Base-by-base conservation (phyloP, 2,797 vertebrate species). In the Galago senegalensis region DNA sequence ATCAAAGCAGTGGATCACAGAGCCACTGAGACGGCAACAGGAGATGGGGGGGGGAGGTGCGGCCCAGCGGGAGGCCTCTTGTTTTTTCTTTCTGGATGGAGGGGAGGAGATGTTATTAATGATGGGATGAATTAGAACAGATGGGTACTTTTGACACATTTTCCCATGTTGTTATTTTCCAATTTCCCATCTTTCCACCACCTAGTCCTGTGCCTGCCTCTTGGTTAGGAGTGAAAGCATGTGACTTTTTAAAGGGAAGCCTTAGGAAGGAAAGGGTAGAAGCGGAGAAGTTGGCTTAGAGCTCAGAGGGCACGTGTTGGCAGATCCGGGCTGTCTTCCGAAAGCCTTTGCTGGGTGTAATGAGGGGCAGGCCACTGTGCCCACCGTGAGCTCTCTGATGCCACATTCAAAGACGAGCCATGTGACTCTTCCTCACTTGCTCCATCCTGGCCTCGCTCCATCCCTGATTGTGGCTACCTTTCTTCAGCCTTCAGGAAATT, bases 101-200 rank as follows among this genome's bases (percentile, higher is more conserved):
- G 91, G 92, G 96, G 93, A 95, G 97, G 96, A 87, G 95, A 95
- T 34, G 58, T 97, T 96, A 97, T 97, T 97, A 97, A 89, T 97
- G 97, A 97, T 65, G 94, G 97, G 96, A 97, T 97, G 95, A 72
- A 98, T 97, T 97, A 96, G 98, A 98, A 98, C 97, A 98, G 97
- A 98, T 97, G 97, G 97, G 76, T 96, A 92, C 95, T 97, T 97
- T 96, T 97, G 97, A 98, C 97, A 98, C 97, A 97, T 98, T 97
- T 98, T 92, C 97, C 97, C 93, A 75, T 96, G 97, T 96, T 97
- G 97, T 97, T 97, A 96, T 96, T 97, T 97, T 98, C 96, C 96
- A 86, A 77, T 97, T 96, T 97, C 96, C 97, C 93, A 84, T 97
- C 97, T 97, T 97, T 92, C 97, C 92, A 94, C 90, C 93, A 96